Conservation (phyloP, 2,113 vertebrate genomes). For the Zonotrichia leucophrys region DNA sequence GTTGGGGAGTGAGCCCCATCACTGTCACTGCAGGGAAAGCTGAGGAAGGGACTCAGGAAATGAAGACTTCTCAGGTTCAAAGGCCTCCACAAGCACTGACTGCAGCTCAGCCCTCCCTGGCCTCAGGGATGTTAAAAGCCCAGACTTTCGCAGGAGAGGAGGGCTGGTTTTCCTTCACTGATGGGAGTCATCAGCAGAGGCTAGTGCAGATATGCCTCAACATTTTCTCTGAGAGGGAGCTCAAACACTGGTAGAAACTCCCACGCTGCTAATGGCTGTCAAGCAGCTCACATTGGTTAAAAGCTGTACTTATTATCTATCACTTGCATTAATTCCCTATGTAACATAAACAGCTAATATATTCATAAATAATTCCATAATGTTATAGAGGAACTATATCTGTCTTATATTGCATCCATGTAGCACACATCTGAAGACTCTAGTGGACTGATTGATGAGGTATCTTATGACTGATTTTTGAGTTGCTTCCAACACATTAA, state of each 20-base stretch:
- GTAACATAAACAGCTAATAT: not conserved
- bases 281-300: not conserved
- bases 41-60: not conserved
- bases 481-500: not conserved
- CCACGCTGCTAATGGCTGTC: not conserved
- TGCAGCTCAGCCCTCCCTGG: not conserved
- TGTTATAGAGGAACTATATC: not conserved
- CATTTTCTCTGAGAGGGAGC: not conserved
- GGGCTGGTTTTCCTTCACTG: not conserved
- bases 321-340: not conserved
- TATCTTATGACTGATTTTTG: not conserved
- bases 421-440: not conserved
- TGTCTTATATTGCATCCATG: not conserved
- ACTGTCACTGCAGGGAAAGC: not conserved
- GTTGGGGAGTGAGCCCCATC: rapidly evolving
- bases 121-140: rapidly evolving
- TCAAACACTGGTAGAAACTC: not conserved
- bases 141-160: not conserved
- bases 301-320: not conserved
- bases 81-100: not conserved
- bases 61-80: not conserved
- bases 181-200: not conserved
- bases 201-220: not conserved
- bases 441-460: not conserved
- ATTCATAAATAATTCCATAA: not conserved